These are phyloP conservation scores for Heterodera schachtii DNA, from an alignment of 1,140 invertebrate species.

Conservation along the genomic window DNA sequence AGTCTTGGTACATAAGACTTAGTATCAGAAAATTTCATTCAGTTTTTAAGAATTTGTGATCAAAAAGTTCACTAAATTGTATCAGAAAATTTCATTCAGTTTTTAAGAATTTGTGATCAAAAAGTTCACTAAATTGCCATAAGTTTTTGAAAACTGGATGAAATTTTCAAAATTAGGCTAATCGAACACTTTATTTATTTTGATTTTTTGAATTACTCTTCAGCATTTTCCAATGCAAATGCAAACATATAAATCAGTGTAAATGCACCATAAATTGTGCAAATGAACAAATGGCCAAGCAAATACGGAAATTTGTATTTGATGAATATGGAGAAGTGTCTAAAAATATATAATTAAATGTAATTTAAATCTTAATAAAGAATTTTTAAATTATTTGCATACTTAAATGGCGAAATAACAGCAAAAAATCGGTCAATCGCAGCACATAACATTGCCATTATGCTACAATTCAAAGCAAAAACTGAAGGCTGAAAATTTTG, in stretches of 20 bases:
- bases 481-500: neutral
- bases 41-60: too few species aligned
- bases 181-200: neutral
- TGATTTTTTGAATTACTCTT: neutral
- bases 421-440: constrained; percentile 24
- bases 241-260: constrained; percentile 1
- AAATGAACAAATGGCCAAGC: neutral
- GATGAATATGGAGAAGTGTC: constrained; percentile 4
- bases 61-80: too few species aligned
- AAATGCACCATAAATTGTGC: constrained; percentile 13
- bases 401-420: neutral
- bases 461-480: neutral
- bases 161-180: too few species aligned
- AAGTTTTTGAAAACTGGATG: too few species aligned
- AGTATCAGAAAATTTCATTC: too few species aligned
- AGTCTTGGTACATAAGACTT: too few species aligned
- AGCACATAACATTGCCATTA: constrained; percentile 7
- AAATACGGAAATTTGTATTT: constrained; percentile 16
- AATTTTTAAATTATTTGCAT: neutral
- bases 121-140: too few species aligned
- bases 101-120: too few species aligned
- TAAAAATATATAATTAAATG: neutral
- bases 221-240: constrained; percentile 17
- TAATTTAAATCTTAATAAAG: neutral
- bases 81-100: too few species aligned